Conservation (phyloP, 2,888 invertebrate genomes). For the Platycheirus albimanus region DNA sequence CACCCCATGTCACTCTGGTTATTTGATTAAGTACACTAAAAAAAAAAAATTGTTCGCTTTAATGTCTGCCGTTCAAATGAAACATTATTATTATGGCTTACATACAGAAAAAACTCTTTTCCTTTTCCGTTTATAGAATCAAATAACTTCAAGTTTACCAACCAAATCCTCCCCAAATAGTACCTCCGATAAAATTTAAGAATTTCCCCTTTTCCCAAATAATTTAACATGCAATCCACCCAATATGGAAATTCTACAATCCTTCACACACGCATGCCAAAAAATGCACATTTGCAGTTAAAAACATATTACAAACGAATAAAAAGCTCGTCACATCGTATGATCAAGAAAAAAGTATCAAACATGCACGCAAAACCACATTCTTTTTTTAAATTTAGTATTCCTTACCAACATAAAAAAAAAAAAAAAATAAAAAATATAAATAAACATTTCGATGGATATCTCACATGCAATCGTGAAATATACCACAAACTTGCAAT, state of each 20-base stretch:
- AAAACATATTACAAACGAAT: slow-evolving; percentile 3
- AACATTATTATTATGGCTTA: too few species aligned
- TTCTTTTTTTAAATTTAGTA: slow-evolving; percentile 29
- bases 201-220: too few species aligned
- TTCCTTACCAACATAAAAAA: slow-evolving; percentile 21
- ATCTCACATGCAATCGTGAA: slow-evolving; percentile 38
- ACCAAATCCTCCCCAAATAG: too few species aligned
- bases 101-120: too few species aligned
- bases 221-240: not conserved
- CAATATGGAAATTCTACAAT: not conserved
- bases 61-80: too few species aligned
- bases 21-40: too few species aligned
- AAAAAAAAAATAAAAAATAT: slow-evolving; percentile 31
- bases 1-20: too few species aligned
- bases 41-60: too few species aligned
- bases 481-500: slow-evolving; percentile 24
- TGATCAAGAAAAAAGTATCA: not conserved
- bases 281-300: slow-evolving; percentile 40
- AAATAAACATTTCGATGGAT: slow-evolving; percentile 31
- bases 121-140: too few species aligned
- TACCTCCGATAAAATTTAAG: too few species aligned
- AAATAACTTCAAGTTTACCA: too few species aligned
- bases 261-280: not conserved
- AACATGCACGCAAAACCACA: slow-evolving; percentile 40
- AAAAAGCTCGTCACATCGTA: not conserved